These are phyloP conservation scores for Panzeria rudis DNA, from an alignment of 2,888 invertebrate genomes.

Conservation along the genomic window DNA sequence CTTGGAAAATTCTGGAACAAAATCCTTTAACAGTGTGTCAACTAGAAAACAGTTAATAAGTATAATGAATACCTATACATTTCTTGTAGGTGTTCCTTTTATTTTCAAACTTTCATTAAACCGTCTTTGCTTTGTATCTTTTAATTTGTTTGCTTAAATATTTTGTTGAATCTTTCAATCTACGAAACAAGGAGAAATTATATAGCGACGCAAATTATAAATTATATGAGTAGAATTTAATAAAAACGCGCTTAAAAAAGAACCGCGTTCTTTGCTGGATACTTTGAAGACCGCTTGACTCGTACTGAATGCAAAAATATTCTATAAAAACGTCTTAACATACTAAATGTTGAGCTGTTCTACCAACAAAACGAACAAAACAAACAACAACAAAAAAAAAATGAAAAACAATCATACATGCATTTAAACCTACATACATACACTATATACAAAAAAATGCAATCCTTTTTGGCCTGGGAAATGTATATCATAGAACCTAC, in stretches of 20 bases:
- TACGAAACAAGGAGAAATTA: constrained; percentile 83
- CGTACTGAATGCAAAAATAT: constrained; percentile 79
- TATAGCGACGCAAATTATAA: constrained; percentile 84
- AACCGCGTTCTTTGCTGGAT: constrained; percentile 83
- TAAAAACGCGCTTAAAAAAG: constrained; percentile 84
- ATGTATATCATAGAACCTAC: constrained; percentile 48
- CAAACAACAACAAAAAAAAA: neutral
- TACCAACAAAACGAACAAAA: constrained; percentile 38
- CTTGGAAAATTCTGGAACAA: neutral
- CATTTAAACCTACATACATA: constrained; percentile 25
- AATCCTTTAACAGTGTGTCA: constrained; percentile 49
- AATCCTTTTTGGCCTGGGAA: constrained; percentile 65
- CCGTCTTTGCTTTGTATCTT: constrained; percentile 43
- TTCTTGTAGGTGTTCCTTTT: neutral
- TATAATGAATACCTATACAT: constrained; percentile 12
- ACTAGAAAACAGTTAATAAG: constrained; percentile 39
- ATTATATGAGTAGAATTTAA: constrained; percentile 84
- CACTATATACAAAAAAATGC: constrained; percentile 15
- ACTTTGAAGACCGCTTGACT: constrained; percentile 84
- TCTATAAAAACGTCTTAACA: constrained; percentile 74
- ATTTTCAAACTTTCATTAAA: neutral
- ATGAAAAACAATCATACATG: constrained; percentile 37
- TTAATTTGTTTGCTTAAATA: constrained; percentile 56
- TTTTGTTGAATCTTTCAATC: constrained; percentile 76
- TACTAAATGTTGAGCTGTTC: constrained; percentile 79